Evolutionary conservation across 2,113 vertebrate genomes (phyloP).

Genomic region (Hypocryptadius cinnamomeus): DNA sequence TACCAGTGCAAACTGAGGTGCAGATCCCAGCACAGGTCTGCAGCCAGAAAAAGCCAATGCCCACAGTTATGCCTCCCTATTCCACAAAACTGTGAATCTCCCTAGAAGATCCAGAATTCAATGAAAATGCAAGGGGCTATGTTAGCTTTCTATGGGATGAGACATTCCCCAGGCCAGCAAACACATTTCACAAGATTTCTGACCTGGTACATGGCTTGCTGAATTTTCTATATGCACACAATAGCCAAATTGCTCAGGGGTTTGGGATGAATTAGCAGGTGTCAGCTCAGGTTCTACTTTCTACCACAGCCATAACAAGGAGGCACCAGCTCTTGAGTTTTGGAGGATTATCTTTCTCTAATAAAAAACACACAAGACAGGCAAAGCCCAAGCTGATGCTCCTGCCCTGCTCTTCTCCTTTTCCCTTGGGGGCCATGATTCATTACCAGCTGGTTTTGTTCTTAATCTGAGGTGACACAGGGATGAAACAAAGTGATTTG

Average conservation of each 20-base stretch:
- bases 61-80: neutral
- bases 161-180: neutral
- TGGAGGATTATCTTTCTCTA: neutral
- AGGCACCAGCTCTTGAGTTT: neutral
- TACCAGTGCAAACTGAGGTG: neutral
- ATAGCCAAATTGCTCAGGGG: neutral
- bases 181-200: neutral
- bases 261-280: neutral
- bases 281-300: neutral
- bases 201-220: neutral
- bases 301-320: neutral
- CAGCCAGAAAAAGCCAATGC: neutral
- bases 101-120: neutral
- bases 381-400: neutral
- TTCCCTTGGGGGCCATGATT: neutral
- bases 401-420: neutral
- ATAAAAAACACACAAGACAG: neutral
- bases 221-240: neutral
- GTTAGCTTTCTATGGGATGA: neutral
- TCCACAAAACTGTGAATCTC: neutral
- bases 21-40: neutral
- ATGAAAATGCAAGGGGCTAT: neutral
- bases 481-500: neutral
- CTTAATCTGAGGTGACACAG: neutral
- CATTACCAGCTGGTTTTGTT: neutral